These are phyloP conservation scores for Seriola quinqueradiata DNA, from an alignment of 2,113 vertebrate genomes.

Conservation along the genomic window DNA sequence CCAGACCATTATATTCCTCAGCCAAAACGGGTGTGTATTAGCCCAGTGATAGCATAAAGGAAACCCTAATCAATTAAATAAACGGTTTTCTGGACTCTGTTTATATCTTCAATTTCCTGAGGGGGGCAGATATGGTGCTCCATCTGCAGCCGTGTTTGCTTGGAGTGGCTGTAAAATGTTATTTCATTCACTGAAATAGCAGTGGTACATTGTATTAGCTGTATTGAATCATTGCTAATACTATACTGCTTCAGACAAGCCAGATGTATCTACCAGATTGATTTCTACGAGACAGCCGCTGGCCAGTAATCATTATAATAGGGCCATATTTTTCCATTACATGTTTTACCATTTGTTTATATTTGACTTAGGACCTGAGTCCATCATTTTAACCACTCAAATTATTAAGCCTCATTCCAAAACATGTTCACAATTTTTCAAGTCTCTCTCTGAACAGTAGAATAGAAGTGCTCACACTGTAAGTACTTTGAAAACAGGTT, in stretches of 20 bases:
- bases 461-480: not conserved
- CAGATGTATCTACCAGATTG: conserved; percentile 14
- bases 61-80: conserved; percentile 59
- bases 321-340: not conserved
- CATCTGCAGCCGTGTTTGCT: conserved; percentile 43
- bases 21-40: conserved; percentile 18
- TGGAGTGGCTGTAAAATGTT: conserved; percentile 36
- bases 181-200: conserved; percentile 37
- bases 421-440: no score
- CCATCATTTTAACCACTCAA: not conserved
- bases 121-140: conserved; percentile 17
- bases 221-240: conserved; percentile 23
- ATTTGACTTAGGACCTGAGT: not conserved
- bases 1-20: conserved; percentile 13
- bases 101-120: conserved; percentile 47
- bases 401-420: not conserved
- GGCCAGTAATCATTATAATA: not conserved
- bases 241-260: not conserved
- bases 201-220: conserved; percentile 27
- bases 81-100: conserved; percentile 33
- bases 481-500: not conserved
- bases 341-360: not conserved
- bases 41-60: conserved; percentile 30
- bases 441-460: no score
- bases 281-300: conserved; percentile 10